A percentile compares a stretch with the other conserved stretches of the same genome.
Evolutionary conservation across 2,797 vertebrate genomes (phyloP).

Genomic region (Diglossa cyanea): DNA sequence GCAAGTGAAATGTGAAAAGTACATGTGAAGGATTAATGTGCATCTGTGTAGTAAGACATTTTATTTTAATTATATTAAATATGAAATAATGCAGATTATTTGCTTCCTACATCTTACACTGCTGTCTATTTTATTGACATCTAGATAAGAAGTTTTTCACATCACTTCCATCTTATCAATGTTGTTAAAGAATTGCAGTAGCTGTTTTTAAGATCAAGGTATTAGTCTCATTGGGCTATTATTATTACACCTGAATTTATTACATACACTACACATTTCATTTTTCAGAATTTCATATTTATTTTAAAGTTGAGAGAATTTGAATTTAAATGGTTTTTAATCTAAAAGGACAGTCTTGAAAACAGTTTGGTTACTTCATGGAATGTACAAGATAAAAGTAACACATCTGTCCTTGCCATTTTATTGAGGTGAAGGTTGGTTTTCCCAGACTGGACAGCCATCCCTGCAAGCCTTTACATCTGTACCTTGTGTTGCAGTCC

Average conservation of each 20-base stretch:
- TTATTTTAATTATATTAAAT: background rate
- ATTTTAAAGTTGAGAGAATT: background rate
- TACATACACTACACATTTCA: background rate
- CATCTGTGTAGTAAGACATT: background rate
- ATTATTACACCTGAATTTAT: background rate
- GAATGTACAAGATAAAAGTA: background rate
- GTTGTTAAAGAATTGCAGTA: background rate
- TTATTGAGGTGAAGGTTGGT: background rate
- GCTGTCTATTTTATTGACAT: background rate
- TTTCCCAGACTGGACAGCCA: background rate
- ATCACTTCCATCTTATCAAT: background rate
- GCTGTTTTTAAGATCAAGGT: background rate
- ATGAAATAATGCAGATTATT: background rate
- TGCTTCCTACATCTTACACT: background rate
- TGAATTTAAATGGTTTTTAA: background rate
- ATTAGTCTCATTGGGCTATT: background rate
- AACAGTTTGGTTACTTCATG: background rate
- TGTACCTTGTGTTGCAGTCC: background rate
- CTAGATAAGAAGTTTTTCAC: background rate
- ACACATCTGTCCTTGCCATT: background rate
- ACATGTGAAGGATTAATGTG: background rate
- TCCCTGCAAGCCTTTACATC: background rate
- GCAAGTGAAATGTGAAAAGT: background rate
- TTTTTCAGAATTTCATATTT: background rate
- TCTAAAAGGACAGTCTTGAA: background rate